A percentile compares a stretch with the other conserved stretches of the same genome.
Conservation (phyloP, 2,888 invertebrate species). For the Lacanobia oleracea region DNA sequence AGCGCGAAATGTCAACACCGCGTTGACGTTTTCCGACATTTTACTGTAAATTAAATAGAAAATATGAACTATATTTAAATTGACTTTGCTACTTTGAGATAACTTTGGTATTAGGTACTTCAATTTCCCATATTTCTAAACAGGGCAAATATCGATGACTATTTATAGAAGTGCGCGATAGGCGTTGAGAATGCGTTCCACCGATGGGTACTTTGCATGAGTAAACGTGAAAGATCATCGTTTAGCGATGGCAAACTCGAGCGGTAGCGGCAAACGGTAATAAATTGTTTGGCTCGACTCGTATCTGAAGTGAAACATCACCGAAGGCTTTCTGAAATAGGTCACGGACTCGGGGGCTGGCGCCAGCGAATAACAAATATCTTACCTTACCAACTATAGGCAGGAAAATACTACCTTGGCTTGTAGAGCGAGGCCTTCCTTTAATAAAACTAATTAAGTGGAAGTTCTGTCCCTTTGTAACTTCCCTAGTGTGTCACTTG, state of each 20-base stretch:
- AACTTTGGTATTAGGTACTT: not conserved
- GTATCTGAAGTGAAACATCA: conserved; percentile 79
- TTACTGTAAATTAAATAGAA: conserved; percentile 35
- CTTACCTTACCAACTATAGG: conserved; percentile 49
- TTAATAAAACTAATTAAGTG: conserved; percentile 56
- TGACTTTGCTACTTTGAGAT: conserved; percentile 11
- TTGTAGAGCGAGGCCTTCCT: conserved; percentile 47
- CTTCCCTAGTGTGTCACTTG: conserved; percentile 7
- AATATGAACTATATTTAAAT: conserved; percentile 26
- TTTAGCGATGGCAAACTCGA: conserved; percentile 58
- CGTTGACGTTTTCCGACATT: conserved; percentile 28
- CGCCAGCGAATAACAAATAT: conserved; percentile 72
- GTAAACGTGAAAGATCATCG: conserved; percentile 51
- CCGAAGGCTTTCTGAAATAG: conserved; percentile 78
- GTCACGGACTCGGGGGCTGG: conserved; percentile 77
- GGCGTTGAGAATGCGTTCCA: conserved; percentile 13
- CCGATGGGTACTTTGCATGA: conserved; percentile 36
- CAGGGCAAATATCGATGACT: not conserved
- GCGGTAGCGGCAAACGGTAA: conserved; percentile 65
- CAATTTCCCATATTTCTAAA: not conserved
- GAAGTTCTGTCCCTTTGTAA: conserved; percentile 25
- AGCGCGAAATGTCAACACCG: conserved; percentile 44
- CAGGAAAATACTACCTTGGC: conserved; percentile 43
- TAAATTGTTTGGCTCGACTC: conserved; percentile 74
- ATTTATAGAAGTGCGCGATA: conserved; percentile 27